Base-by-base conservation (phyloP, 2,888 invertebrate genomes). In the Octonoba sinensis region DNA sequence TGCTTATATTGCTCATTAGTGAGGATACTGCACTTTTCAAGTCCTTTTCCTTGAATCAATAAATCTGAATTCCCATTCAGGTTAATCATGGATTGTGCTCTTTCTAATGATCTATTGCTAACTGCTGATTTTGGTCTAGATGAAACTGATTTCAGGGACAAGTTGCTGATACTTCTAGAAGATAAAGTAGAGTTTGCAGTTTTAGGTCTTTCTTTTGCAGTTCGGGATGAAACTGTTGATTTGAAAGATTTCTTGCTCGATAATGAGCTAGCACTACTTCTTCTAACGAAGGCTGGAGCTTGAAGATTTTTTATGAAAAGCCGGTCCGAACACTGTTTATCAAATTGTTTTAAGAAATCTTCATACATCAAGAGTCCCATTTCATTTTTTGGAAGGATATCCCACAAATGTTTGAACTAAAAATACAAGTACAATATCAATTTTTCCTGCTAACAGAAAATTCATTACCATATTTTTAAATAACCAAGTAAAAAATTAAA, bases 1-100 rank as follows among this genome's bases (percentile, higher is more conserved):
- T 72, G 78, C 20, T 78, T 78, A 22, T 78, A 78, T 13, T 78
- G 66, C 20, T 78, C 56, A 24, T 24, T 71, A 18, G 78, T 78
- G 12, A 78, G 44, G 16, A 78, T 59, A 16, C 78, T 57, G 18
- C 66, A 78, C 3, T 62, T 62, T 44, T 36, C 18, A n/a, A 62
- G 18, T 1, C 66, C 66, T 24, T 49, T 57, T 15, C 75, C 69
- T 27, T 75, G 27, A 20, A 75, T 22, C 11, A 15, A 18, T 16
- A 75, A 57, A 18, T 65, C 57, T 51, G 60, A 13, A 60, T 27
- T 60, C 27, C 36, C 36, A 36, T 36, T 36, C 11, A 51, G 3
- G 27, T 57, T 57, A 0, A 18, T 51, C n/a, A 16, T 2, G 15
- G 20, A 59, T 4, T 65, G 44, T 16, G 16, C 49, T 15, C 24